Evolutionary conservation across 2,888 invertebrate species (phyloP).

Genomic region (Margaritifera margaritifera): DNA sequence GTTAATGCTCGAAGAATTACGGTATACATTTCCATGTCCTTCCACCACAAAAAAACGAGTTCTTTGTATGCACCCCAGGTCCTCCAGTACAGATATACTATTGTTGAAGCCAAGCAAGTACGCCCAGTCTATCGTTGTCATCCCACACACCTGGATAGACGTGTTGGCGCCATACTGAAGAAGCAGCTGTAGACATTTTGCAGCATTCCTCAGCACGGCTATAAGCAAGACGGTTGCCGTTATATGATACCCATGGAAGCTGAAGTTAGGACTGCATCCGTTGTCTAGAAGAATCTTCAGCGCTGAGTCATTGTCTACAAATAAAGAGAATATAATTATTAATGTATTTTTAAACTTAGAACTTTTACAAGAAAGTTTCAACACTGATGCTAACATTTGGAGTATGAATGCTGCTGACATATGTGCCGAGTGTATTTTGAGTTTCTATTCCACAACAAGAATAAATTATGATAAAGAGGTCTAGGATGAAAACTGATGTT

Average conservation of each 20-base stretch:
- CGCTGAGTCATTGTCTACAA: conserved; percentile 29
- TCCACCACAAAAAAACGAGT: too few relatives aligned
- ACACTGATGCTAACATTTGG: too few relatives aligned
- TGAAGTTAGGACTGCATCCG: conserved; percentile 22
- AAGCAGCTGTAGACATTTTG: conserved; percentile 27
- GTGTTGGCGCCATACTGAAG: conserved; percentile 27
- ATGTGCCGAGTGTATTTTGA: too few relatives aligned
- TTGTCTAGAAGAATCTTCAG: conserved; percentile 29
- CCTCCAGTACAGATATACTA: too few relatives aligned
- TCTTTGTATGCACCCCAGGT: too few relatives aligned
- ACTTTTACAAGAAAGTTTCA: too few relatives aligned
- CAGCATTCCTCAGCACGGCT: conserved; percentile 24
- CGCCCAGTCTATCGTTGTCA: conserved; percentile 26
- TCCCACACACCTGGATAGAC: conserved; percentile 13
- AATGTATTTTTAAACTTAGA: background rate
- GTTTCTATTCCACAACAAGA: too few relatives aligned
- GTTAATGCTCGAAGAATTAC: too few relatives aligned
- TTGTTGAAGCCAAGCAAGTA: background rate
- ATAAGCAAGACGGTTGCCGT: conserved; percentile 29
- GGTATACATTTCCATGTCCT: too few relatives aligned
- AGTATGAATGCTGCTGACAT: too few relatives aligned
- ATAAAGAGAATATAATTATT: background rate
- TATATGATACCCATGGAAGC: conserved; percentile 33
- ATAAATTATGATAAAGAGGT: too few relatives aligned
- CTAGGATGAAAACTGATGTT: too few relatives aligned